Evolutionary conservation across 1,140 invertebrate genomes (phyloP), one percentile per base, ranked within the genome.

Genomic region (Nephotettix cincticeps): DNA sequence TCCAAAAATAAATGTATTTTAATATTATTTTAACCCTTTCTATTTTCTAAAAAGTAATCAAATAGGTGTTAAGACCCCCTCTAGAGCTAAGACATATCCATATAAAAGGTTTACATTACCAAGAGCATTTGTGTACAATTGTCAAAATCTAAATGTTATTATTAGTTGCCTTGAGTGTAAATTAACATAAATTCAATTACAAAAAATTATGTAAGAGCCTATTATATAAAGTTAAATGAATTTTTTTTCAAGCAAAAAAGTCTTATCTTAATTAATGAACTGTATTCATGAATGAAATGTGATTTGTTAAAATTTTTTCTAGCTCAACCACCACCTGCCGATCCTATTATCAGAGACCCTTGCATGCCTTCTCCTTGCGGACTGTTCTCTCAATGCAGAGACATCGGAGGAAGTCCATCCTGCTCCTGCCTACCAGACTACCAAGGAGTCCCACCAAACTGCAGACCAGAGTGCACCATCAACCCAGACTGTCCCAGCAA

Each of bases 401-500:
- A 83, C 23, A 77, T 85, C 51, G 80, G 82, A 51, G 81, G 81
- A n/a, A 79, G 78, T 47, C 78, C 85, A 17, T 82, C 82, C 1
- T 89, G 87, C 71, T 82, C 83, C 21, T 89, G 87, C 74, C 77
- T 83, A 25, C 77, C 78, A 1, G 82, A 80, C 65, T 87, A 85
- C 75, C 83, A 88, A 47, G 91, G 90, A 45, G 81, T 82, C 30
- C 88, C 90, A 28, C 89, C 89, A 27, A 86, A 87, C 75, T 92
- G 91, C 77, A 83, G 88, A 11, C 89, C 90, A 17, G 89, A 91
- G 79, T 91, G 90, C 80, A 81, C 84, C 17, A 85, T 88, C 11
- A 87, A 92, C 76, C 83, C 85, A 17, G 90, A 93, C 78, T 94
- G 92, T 79, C 79, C 85, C 4, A 86, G 86, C 64, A 84, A 87